phyloP scores from a whole-genome alignment of 2,113 vertebrate genomes.

The Eudyptes chrysolophus region DNA sequence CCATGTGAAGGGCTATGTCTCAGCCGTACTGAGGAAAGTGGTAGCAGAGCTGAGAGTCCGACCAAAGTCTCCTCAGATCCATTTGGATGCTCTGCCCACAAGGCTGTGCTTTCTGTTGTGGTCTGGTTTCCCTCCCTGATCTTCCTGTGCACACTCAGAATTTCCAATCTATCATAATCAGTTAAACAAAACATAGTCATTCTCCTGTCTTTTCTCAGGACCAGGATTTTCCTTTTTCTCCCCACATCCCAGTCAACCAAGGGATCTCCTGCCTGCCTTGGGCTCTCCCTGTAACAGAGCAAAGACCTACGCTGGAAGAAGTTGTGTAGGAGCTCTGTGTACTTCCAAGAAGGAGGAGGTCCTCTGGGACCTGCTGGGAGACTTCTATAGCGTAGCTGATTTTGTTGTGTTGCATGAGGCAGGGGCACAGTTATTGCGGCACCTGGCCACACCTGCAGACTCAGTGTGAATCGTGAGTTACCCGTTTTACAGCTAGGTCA shows the following conservation, averaged over 20 bases:
- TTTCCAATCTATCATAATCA: fast-evolving
- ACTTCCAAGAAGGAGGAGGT: background rate
- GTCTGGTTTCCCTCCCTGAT: background rate
- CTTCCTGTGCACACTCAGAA: background rate
- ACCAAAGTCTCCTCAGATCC: background rate
- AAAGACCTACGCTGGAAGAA: background rate
- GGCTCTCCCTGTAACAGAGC: background rate
- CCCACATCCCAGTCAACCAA: background rate
- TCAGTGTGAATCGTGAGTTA: background rate
- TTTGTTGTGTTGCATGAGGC: background rate
- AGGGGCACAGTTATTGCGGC: background rate
- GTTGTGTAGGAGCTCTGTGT: background rate
- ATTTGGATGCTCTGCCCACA: background rate
- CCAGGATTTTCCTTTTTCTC: background rate
- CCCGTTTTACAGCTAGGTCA: background rate
- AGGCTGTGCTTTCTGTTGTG: background rate
- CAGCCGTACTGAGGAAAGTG: background rate
- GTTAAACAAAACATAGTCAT: background rate
- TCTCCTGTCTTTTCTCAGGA: background rate
- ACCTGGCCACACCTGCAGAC: background rate
- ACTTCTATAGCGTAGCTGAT: background rate
- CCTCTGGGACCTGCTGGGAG: background rate
- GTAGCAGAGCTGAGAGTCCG: background rate
- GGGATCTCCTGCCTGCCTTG: background rate
- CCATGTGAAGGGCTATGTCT: background rate